A percentile compares a stretch with the other conserved stretches of the same genome.
phyloP scores from a whole-genome alignment of 2,797 vertebrate genomes.

The Cheirogaleus major region DNA sequence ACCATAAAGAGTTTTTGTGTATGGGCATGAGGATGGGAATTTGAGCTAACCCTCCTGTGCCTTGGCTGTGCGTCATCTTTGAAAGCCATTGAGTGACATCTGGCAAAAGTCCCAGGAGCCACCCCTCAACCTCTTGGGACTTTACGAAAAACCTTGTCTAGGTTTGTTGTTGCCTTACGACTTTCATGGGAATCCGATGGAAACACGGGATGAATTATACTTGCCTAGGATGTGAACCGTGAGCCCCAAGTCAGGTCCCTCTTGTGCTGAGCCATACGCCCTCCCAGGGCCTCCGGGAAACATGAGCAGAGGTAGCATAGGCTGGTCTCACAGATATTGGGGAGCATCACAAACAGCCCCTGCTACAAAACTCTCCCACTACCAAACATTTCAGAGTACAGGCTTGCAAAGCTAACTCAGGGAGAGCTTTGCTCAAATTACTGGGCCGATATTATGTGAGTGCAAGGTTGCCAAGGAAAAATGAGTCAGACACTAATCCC shows the following conservation, averaged over 20 bases:
- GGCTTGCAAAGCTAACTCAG: background rate
- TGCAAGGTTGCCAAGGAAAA: conserved; percentile 21
- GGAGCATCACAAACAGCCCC: background rate
- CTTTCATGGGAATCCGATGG: background rate
- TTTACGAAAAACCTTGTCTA: background rate
- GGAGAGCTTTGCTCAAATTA: background rate
- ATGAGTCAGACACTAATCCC: conserved; percentile 11
- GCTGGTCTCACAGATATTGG: background rate
- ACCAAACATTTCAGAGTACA: background rate
- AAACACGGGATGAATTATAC: background rate
- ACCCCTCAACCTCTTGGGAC: background rate
- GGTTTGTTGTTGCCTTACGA: background rate
- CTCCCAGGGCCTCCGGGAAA: background rate
- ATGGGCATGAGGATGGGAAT: background rate
- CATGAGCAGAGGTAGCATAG: background rate
- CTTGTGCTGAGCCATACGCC: background rate
- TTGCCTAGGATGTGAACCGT: background rate
- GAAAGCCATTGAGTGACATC: background rate
- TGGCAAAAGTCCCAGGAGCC: background rate
- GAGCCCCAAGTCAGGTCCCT: background rate
- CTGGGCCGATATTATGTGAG: background rate
- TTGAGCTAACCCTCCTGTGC: background rate
- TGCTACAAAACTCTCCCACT: background rate
- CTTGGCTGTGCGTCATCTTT: background rate
- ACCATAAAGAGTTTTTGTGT: background rate